These are phyloP conservation scores for Lithophane socia DNA, from an alignment of 2,888 invertebrate genomes.

Conservation along the genomic window DNA sequence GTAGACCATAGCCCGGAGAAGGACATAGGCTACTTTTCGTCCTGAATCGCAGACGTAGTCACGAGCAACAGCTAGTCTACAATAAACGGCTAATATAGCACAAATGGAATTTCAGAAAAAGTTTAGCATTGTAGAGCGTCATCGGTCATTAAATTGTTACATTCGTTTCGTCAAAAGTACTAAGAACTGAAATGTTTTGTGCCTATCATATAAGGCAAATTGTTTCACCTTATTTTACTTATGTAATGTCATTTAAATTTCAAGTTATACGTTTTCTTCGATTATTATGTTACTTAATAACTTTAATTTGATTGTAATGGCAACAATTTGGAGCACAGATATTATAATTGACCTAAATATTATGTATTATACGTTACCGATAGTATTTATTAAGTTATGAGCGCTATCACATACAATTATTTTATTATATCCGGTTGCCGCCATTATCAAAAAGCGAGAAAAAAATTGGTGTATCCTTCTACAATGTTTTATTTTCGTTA, in stretches of 20 bases:
- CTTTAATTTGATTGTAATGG: conserved; percentile 41
- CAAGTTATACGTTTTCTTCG: conserved; percentile 37
- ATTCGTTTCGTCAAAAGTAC: conserved; percentile 33
- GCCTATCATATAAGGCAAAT: conserved; percentile 29
- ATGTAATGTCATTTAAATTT: conserved; percentile 39
- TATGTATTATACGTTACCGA: conserved; percentile 14
- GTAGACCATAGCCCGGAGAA: no score
- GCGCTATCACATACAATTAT: background rate
- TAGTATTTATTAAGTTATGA: conserved; percentile 10
- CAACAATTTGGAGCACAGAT: conserved; percentile 40
- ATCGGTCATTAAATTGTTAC: no score
- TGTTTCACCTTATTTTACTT: conserved; percentile 28
- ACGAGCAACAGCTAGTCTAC: no score
- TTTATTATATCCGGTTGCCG: conserved; percentile 3
- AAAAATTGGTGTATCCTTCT: no score
- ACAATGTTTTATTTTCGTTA: background rate
- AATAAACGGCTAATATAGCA: no score
- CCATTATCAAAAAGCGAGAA: background rate
- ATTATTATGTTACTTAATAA: conserved; percentile 44
- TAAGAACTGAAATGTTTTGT: conserved; percentile 13
- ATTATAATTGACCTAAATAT: conserved; percentile 42
- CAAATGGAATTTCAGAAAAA: no score
- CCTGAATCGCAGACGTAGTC: no score
- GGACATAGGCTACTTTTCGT: no score
- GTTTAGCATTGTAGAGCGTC: no score